Conservation (phyloP, 2,797 vertebrate genomes). For the Centropyge bicolor region DNA sequence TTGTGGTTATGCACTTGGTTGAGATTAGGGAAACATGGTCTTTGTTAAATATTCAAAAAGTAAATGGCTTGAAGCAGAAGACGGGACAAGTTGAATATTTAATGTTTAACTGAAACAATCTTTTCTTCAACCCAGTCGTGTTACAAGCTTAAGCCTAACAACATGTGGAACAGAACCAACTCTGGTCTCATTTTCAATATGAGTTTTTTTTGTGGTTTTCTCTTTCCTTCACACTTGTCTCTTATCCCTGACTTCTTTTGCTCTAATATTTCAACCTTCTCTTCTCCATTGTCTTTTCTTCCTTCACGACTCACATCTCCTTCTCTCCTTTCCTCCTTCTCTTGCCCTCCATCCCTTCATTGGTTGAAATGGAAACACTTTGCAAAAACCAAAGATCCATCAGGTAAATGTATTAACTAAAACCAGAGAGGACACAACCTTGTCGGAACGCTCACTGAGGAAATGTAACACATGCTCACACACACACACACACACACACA, state of each 20-base stretch:
- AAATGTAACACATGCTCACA: neutral
- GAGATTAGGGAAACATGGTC: neutral
- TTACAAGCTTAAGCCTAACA: neutral
- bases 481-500: constrained; percentile 1
- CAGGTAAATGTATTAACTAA: too few species aligned
- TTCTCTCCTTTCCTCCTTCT: neutral
- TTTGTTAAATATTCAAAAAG: too few species aligned
- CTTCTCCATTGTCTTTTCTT: neutral
- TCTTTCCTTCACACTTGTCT: neutral
- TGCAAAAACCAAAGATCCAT: constrained; percentile 18
- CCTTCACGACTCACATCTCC: too few species aligned
- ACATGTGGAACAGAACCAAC: neutral
- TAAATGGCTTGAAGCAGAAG: neutral
- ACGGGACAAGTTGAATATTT: neutral
- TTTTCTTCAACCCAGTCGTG: neutral
- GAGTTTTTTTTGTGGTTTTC: neutral
- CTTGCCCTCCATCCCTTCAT: neutral
- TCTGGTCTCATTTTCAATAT: neutral
- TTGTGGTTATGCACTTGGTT: neutral
- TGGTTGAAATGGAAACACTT: neutral
- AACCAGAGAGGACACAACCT: too few species aligned
- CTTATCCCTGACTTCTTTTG: neutral
- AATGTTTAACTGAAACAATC: neutral
- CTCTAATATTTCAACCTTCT: neutral
- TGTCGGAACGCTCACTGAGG: too few species aligned